Base-by-base conservation (phyloP, 1,140 invertebrate genomes). In the Orchestia grillus region DNA sequence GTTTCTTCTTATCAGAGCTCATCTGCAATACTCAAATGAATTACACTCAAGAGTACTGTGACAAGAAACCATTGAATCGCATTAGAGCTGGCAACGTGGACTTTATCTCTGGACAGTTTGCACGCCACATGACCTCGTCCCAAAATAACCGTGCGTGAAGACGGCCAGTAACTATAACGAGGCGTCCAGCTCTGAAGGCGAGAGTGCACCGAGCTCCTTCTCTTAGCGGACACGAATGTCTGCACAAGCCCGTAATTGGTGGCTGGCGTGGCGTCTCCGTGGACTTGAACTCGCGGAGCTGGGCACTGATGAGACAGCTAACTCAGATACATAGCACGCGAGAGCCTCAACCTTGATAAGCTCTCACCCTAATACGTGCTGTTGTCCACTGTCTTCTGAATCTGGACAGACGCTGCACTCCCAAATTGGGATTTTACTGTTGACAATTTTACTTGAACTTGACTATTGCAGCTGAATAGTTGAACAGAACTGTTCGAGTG, bases 321-420 rank as follows among this genome's bases (percentile, higher is more conserved):
- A 91, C 41, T 19, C 88, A 91, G 88, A 91, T 91, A 91, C 88
- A 91, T 91, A 41, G 41, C 88, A 91, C 88, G 88, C 23, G 42
- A 91, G 28, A 41, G 28, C 41, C 88, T 91, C 88, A 77, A 77
- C 11, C 62, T 77, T 77, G 62, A 77, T 77, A 77, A 77, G 62
- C 62, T 77, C 62, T 77, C 62, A 3, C 62, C 62, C 28, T 77
- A 77, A 36, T 36, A 3, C 28, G 28, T 28, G 62, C 62, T 77
- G 36, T 77, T 8, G 11, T 28, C 47, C 47, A 53, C 47, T 19
- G 47, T 53, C 62, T 77, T 28, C 36, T 77, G 62, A 77, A 77
- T 77, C 62, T 77, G 62, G 1, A 1, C 47, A 8, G 19, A 36
- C 36, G 28, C 62, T 77, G 28, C 62, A 77, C 62, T 23, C 11